Percentiles rank a stretch among this genome's conserved stretches.
phyloP scores from a whole-genome alignment of 2,113 vertebrate species.

The Prietella phreatophila region DNA sequence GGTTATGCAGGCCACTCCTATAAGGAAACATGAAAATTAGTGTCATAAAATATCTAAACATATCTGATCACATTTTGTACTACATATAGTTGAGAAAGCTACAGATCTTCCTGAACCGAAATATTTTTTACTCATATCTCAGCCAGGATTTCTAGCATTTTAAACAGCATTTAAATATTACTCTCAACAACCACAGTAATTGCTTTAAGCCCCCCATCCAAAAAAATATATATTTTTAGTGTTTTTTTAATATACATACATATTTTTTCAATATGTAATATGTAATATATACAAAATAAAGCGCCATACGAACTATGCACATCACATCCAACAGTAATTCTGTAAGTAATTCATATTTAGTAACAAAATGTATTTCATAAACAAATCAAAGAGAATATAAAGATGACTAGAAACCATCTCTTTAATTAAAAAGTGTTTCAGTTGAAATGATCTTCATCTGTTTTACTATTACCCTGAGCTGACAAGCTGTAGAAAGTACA shows the following conservation, averaged over 20 bases:
- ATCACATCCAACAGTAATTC: too few relatives aligned
- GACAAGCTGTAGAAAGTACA: not conserved
- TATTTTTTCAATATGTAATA: too few relatives aligned
- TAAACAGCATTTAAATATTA: not conserved
- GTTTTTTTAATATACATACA: too few relatives aligned
- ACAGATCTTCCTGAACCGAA: not conserved
- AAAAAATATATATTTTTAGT: too few relatives aligned
- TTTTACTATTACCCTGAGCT: not conserved
- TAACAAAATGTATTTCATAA: too few relatives aligned
- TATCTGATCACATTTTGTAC: not conserved
- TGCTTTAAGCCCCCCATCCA: too few relatives aligned
- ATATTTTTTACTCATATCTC: not conserved
- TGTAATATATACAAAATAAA: too few relatives aligned
- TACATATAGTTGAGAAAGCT: not conserved
- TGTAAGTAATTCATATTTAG: too few relatives aligned
- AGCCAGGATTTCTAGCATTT: not conserved
- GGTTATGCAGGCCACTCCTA: not conserved
- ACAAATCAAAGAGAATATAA: not conserved
- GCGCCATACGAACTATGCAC: too few relatives aligned
- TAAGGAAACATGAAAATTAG: not conserved
- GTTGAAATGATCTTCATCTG: not conserved
- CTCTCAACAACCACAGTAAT: not conserved
- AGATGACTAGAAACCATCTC: not conserved
- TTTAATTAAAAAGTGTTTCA: not conserved
- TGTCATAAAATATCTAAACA: not conserved